Evolutionary conservation across 1,140 invertebrate genomes (phyloP), one percentile per base, ranked within the genome.

Genomic region (Drosophila aff.): DNA sequence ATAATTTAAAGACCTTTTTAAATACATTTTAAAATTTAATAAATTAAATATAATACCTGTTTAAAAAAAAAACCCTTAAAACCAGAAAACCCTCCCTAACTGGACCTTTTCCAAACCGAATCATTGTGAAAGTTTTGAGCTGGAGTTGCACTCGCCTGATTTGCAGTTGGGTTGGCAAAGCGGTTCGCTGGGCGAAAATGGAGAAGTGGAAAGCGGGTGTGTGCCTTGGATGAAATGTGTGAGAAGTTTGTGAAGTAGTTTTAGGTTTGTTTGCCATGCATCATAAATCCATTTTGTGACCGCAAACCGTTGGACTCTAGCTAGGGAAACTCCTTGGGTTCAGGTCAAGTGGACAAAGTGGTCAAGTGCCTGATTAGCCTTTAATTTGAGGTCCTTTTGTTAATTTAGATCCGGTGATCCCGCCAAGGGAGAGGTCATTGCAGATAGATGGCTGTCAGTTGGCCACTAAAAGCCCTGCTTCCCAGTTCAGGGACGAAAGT

Each of bases 371-470:
- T 89, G 81, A 89, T 89, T 89, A 90, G 85, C 79, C 74, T 90
- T 89, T 89, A 89, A 89, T 89, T 89, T 79, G 68, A 63, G 85
- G 69, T 75, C 78, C 76, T 84, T 90, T 89, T 90, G 84, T 89
- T 89, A 90, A 84, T 79, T 90, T 78, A 81, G 78, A 83, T 53
- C 77, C 85, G 74, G 77, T 76, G 71, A 79, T 64, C 59, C 41
- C 46, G 63, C 57, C 52, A 38, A 16, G 53, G 36, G 53, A 57
- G 21, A 55, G 55, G 58, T 50, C 66, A 67, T 61, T 13, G 36
- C 40, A 41, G 31, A 73, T 69, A 49, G 50, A 73, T 61, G 41
- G 38, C 21, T 49, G 49, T 15, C 47, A 44, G 36, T 63, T 78
- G 46, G 38, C 47, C 47, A 68, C 63, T 67, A 60, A 69, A 65